phyloP scores from a whole-genome alignment of 2,888 invertebrate genomes.

The Formica aserva region DNA sequence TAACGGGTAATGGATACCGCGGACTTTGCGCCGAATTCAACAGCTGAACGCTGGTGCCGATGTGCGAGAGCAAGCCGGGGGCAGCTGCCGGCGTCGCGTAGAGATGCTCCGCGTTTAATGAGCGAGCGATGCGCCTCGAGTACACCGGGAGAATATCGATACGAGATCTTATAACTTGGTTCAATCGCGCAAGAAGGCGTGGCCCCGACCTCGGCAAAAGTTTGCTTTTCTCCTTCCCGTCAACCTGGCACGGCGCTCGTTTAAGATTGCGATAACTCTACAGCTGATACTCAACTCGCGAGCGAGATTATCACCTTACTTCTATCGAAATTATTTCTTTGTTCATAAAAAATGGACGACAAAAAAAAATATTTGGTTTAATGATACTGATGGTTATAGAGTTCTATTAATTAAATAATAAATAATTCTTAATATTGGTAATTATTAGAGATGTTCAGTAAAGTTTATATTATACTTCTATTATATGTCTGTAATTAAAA shows the following conservation, averaged over 20 bases:
- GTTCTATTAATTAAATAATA: not conserved
- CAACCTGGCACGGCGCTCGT: conserved; percentile 23
- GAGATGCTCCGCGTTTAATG: conserved; percentile 50
- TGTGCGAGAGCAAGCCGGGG: conserved; percentile 10
- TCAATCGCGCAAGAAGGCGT: not conserved
- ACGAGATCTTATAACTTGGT: conserved; percentile 28
- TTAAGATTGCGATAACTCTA: conserved; percentile 30
- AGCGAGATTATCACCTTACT: not conserved
- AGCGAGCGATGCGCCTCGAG: conserved; percentile 34
- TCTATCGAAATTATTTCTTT: not conserved
- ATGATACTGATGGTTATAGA: not conserved
- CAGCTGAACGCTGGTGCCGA: conserved; percentile 41
- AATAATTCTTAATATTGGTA: not conserved
- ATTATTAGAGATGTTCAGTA: not conserved
- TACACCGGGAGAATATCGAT: conserved; percentile 19
- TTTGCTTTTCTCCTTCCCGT: conserved; percentile 28
- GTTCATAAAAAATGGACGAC: not conserved
- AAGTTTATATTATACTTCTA: not conserved
- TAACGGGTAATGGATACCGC: conserved; percentile 50
- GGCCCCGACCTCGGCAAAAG: not conserved
- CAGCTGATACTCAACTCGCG: conserved; percentile 25
- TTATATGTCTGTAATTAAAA: not conserved
- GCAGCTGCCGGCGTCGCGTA: conserved; percentile 28
- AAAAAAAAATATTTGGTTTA: not conserved
- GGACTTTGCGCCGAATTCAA: conserved; percentile 32